Evolutionary conservation across 2,113 vertebrate genomes (phyloP), one percentile per base, ranked within the genome.

Genomic region (Balaeniceps rex): DNA sequence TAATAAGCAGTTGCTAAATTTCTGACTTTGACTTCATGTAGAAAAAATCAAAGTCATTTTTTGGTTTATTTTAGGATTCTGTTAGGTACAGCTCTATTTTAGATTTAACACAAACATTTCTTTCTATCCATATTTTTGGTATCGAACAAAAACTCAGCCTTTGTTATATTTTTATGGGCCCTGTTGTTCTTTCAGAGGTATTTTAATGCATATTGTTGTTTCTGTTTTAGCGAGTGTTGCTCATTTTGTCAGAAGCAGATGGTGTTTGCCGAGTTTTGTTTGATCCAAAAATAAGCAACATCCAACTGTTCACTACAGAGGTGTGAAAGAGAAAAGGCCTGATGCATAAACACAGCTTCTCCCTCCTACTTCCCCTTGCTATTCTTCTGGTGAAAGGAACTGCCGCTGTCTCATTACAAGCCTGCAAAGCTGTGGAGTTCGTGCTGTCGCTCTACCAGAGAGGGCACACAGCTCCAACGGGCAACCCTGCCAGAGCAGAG

Each of bases 201-300:
- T 93, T 92, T 68, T 90, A 78, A 92, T 82, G 60, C 55, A 65
- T 68, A 72, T 83, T 91, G 52, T 95, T 95, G n/a, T 58, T 79
- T 83, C 95, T 65, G 25, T 64, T 95, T 75, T 68, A 94, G 86
- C 3, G 0, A 92, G 65, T 65, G 88, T 92, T 97, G 90, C 83
- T 98, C 90, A 87, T 65, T 94, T 92, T 90, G 36, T 69, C 40
- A 52, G 91, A 96, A 97, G 84, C 97, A 98, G 98, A 96, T 97
- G 97, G 96, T 88, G 72, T 89, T 96, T 81, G 87, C 87, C 40
- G 80, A 88, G 75, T 86, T 87, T 94, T 96, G 42, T 96, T 97
- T 96, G 91, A 92, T 97, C 83, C 94, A 93, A 93, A 98, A 97
- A 97, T 33, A 91, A 90, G 81, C 91, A 92, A 63, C 19, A 66